phyloP scores from a whole-genome alignment of 53 echinoderm and acorn worm species.

The Arbacia lixula region DNA sequence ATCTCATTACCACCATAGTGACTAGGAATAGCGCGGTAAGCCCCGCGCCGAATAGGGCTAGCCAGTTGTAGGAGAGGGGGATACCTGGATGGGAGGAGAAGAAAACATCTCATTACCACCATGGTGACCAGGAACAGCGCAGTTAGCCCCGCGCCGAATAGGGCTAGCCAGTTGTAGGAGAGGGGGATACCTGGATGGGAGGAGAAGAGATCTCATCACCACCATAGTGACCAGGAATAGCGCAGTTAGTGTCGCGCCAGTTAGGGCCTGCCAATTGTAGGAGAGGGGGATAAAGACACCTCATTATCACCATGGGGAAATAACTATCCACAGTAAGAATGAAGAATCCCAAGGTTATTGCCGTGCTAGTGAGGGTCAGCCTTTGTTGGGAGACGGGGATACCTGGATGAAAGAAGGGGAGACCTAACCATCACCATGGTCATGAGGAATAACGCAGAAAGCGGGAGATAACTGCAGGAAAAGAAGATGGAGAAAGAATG shows the following conservation, averaged over 20 bases:
- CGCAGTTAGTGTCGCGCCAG: constrained; percentile 57
- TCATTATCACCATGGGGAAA: constrained; percentile 53
- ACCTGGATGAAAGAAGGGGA: constrained; percentile 36
- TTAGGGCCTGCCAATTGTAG: constrained; percentile 73
- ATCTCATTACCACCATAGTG: constrained; percentile 54
- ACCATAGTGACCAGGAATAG: constrained; percentile 57
- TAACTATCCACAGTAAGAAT: constrained; percentile 56
- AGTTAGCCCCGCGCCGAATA: constrained; percentile 58
- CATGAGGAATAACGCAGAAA: constrained; percentile 59
- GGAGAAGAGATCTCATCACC: constrained; percentile 18
- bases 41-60: constrained; percentile 66
- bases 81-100: constrained; percentile 50
- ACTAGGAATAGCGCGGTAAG: constrained; percentile 59
- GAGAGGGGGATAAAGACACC: constrained; percentile 43
- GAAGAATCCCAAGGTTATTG: constrained; percentile 50
- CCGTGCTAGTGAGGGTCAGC: constrained; percentile 69
- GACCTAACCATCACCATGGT: constrained; percentile 59
- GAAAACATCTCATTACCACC: no score
- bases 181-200: constrained; percentile 58
- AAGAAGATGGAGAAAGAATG: no score
- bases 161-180: constrained; percentile 70
- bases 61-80: constrained; percentile 62
- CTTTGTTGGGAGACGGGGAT: constrained; percentile 61
- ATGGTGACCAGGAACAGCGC: constrained; percentile 58
- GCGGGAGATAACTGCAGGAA: constrained; percentile 47